These are phyloP conservation scores for Antechinus stuartii DNA, from an alignment of 2,113 vertebrate genomes.

Conservation along the genomic window DNA sequence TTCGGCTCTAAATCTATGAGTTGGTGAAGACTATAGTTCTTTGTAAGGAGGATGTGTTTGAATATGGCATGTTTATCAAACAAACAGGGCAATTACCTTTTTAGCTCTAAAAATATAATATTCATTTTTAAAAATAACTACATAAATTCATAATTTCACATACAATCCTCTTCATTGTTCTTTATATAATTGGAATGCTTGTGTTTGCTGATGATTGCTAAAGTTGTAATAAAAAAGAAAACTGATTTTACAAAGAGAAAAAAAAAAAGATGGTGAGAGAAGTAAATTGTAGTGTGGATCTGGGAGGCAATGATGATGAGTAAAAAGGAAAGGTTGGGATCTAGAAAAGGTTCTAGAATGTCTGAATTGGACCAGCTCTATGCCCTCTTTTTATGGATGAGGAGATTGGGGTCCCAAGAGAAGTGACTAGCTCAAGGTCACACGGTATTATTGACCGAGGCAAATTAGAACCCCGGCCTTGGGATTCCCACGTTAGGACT, in stretches of 20 bases:
- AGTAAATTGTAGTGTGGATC: background rate
- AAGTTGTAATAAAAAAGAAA: background rate
- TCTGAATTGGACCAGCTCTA: background rate
- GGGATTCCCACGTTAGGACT: background rate
- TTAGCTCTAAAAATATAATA: background rate
- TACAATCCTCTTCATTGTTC: background rate
- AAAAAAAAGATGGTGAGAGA: background rate
- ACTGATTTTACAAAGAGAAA: background rate
- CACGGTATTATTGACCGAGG: background rate
- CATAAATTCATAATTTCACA: background rate
- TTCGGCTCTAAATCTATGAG: background rate
- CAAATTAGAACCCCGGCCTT: background rate
- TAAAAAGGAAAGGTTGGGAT: background rate
- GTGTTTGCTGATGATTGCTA: background rate
- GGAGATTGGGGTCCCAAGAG: background rate
- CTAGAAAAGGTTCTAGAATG: background rate
- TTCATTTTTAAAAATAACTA: background rate
- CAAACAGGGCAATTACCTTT: background rate
- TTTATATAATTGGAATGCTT: background rate
- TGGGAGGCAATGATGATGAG: background rate
- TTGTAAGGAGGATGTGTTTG: background rate
- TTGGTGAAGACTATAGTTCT: background rate
- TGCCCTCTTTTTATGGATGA: background rate
- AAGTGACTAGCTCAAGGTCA: background rate
- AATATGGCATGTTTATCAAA: background rate